A percentile compares a stretch with the other conserved stretches of the same genome.
Evolutionary conservation across 2,888 invertebrate species (phyloP).

Genomic region (Caenorhabditis doughertyi): DNA sequence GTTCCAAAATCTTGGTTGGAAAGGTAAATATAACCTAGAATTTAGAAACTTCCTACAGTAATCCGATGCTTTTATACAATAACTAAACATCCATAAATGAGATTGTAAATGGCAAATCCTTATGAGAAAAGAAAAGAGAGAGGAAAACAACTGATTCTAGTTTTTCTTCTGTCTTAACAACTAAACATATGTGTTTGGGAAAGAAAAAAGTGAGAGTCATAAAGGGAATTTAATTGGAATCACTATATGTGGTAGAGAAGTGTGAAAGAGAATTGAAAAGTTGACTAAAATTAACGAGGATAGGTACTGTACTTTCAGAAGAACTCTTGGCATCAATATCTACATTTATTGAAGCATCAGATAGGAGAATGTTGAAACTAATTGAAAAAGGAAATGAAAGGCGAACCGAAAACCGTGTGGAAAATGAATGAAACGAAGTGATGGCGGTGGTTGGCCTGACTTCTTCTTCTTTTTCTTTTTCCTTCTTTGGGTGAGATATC

Average conservation of each 20-base stretch:
- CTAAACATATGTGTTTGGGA: constrained; percentile 31
- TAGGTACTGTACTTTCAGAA: no score
- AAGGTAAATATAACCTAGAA: not conserved
- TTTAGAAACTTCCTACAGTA: not conserved
- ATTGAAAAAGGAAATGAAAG: constrained; percentile 16
- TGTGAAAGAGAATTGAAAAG: constrained; percentile 20
- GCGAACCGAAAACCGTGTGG: not conserved
- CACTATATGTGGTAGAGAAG: not conserved
- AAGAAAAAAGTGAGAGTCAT: constrained; percentile 6
- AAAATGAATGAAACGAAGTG: not conserved
- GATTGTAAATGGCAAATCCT: constrained; percentile 16
- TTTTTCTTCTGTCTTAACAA: constrained; percentile 19
- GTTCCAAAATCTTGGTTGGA: not conserved
- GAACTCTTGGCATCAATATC: no score
- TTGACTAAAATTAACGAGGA: constrained; percentile 20
- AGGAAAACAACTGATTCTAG: constrained; percentile 17
- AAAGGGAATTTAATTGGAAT: not conserved
- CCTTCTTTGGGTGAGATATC: constrained; percentile 9
- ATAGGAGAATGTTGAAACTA: not conserved
- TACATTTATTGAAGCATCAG: not conserved
- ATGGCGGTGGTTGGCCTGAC: not conserved
- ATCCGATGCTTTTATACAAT: not conserved
- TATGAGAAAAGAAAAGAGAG: not conserved
- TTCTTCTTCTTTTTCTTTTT: not conserved
- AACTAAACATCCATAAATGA: constrained; percentile 12